A percentile compares a stretch with the other conserved stretches of the same genome.
phyloP scores from a whole-genome alignment of 2,797 vertebrate species.

The Mus caroli region DNA sequence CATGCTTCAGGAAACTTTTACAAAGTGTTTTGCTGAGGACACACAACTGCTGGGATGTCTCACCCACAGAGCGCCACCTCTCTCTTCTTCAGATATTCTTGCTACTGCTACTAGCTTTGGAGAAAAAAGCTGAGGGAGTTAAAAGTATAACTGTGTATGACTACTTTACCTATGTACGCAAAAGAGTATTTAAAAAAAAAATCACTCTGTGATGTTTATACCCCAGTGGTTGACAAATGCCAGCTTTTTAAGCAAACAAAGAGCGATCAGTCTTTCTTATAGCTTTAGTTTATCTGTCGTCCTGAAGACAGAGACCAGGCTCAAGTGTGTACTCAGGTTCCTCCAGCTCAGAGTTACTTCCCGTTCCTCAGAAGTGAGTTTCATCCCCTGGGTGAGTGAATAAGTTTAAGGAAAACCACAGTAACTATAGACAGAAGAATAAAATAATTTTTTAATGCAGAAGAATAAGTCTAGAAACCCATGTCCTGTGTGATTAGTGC shows the following conservation, averaged over 20 bases:
- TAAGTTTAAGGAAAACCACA: slow-evolving; percentile 3
- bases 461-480: slow-evolving; percentile 12
- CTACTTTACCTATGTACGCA: neutral
- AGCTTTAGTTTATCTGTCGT: slow-evolving; percentile 33
- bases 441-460: slow-evolving; percentile 8
- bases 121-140: slow-evolving; percentile 15
- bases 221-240: slow-evolving; percentile 13
- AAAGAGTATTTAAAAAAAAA: slow-evolving; percentile 62
- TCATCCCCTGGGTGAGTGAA: slow-evolving; percentile 11
- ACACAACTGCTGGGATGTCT: neutral
- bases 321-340: slow-evolving; percentile 9
- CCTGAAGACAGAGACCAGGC: neutral
- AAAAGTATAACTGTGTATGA: neutral
- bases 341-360: neutral
- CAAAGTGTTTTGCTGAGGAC: slow-evolving; percentile 36
- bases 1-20: neutral
- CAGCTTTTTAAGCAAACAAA: slow-evolving; percentile 21
- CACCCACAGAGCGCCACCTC: neutral
- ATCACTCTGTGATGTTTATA: slow-evolving; percentile 13
- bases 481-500: slow-evolving; percentile 8
- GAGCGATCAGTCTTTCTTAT: neutral
- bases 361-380: slow-evolving; percentile 6
- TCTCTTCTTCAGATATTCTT: slow-evolving; percentile 13
- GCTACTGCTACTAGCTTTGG: neutral
- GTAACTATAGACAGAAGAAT: slow-evolving; percentile 17